Base-by-base conservation (phyloP, 2,888 invertebrate genomes). In the Apotomis turbidana region DNA sequence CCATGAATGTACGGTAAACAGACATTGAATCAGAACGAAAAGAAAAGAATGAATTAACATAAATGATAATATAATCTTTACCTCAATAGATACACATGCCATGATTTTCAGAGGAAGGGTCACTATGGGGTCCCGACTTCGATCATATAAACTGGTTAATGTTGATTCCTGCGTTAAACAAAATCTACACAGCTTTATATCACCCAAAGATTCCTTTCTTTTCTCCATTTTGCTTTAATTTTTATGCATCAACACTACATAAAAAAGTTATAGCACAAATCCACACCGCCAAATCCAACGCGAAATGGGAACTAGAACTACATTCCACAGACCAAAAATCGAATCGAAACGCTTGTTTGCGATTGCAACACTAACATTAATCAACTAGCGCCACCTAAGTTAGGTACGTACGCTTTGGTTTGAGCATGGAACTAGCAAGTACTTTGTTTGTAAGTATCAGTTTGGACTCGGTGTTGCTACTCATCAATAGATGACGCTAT, bases 81-180 rank as follows among this genome's bases (percentile, higher is more conserved):
- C 97, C 96, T 97, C 97, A 78, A 97, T 95, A 73, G 96, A 95
- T 76, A 96, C 94, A 84, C 96, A 96, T 68, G 96, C 95, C 95
- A 97, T 95, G 81, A 97, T 95, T 93, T 97, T 97, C 79, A 97
- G 87, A 70, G 95, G 94, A 79, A 97, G 92, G 78, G 96, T 95
- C 78, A 95, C 94, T 86, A 95, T 95, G 80, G 91, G 89, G 75
- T 88, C 85, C 76, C 93, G 88, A 77, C 89, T 93, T 80, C 93
- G 94, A 78, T 95, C 94, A 86, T 95, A 96, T 83, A 97, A 95
- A 87, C 94, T 95, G 76, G 92, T 93, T 75, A 97, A 88, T 71
- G 95, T 93, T 75, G 93, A 94, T 78, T 95, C 94, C 83, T 95
- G 95, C 74, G 94, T 89, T 79, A 97, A 91, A 88, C 97, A 97